Conservation (phyloP, 2,113 vertebrate species). For the Saguinus midas region DNA sequence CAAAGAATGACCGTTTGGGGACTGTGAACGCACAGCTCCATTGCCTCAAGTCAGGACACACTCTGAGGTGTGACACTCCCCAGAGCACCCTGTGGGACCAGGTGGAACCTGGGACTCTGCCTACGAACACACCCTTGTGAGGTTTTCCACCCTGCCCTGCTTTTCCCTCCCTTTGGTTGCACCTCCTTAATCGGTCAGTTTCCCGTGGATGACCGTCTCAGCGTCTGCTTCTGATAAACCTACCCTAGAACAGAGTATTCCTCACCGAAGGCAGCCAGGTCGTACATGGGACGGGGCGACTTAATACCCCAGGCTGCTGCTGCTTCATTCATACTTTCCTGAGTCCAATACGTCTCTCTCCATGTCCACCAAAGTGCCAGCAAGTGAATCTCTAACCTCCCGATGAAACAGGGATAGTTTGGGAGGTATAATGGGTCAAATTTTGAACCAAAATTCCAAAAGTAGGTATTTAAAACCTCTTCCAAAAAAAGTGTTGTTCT, state of each 20-base stretch:
- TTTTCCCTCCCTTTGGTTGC: no score
- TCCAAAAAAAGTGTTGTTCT: background rate
- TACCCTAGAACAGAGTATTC: background rate
- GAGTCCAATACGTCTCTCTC: background rate
- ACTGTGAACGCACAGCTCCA: accelerated
- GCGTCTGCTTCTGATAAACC: background rate
- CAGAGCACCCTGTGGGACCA: background rate
- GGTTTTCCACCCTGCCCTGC: background rate
- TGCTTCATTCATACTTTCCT: background rate
- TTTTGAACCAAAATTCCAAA: background rate
- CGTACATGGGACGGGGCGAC: background rate
- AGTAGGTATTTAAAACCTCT: background rate
- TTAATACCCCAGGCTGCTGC: background rate
- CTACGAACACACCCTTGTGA: background rate
- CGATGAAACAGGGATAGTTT: background rate
- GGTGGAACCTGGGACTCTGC: no score
- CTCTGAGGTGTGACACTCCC: background rate
- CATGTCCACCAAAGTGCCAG: no score
- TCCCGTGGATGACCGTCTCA: background rate
- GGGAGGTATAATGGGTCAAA: background rate
- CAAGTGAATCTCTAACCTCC: background rate
- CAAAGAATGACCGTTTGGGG: background rate
- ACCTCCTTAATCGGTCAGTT: background rate
- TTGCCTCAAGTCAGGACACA: background rate
- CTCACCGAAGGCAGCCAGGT: background rate